Base-by-base conservation (phyloP, 2,797 vertebrate genomes). In the Microtus agrestis region DNA sequence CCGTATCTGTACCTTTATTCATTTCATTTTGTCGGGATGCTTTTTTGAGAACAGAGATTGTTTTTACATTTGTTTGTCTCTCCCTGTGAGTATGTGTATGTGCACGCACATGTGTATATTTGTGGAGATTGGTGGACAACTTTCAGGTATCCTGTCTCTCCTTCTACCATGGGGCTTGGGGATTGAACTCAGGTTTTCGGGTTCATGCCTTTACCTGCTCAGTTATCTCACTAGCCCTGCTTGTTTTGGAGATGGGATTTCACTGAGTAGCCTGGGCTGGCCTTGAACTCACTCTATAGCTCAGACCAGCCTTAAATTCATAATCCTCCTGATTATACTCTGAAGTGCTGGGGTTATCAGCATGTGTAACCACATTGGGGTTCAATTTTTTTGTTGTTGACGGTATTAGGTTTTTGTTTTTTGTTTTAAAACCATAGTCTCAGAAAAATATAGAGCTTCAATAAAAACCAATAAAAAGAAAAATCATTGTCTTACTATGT, bases 341-440 rank as follows among this genome's bases (percentile, higher is more conserved):
- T 31, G 10, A 73, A 13, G 37, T 87, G 37, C 27, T 34, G 13
- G 51, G 37, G 43, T 74, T 56, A 31, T 43, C 51, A 74, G 48
- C 25, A 48, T 43, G 51, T 17, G 23, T 54, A 27, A 34, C 10
- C 37, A 59, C 5, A 48, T 34, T 40, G 5, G 54, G 54, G 37
- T 37, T 80, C 88, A 29, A 12, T 65, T 13, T 59, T 80, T 34
- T 94, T 92, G 73, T 77, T 37, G 31, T 91, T 91, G 15, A 92
- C 87, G 29, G 13, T 23, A 23, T 14, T 85, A 85, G 40, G 17
- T 48, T 85, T 61, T 63, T 29, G 51, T n/a, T 37, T 80, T 63
- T 43, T 31, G 82, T 48, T 67, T 85, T 67, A 67, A 85, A 85
- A 43, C 43, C 31, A 14, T 34, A 1, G 61, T 46, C 61, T 85